Percentiles rank a stretch among this genome's conserved stretches.
Conservation (phyloP, 2,888 invertebrate genomes). For the Drosophila nr. perissopoda region DNA sequence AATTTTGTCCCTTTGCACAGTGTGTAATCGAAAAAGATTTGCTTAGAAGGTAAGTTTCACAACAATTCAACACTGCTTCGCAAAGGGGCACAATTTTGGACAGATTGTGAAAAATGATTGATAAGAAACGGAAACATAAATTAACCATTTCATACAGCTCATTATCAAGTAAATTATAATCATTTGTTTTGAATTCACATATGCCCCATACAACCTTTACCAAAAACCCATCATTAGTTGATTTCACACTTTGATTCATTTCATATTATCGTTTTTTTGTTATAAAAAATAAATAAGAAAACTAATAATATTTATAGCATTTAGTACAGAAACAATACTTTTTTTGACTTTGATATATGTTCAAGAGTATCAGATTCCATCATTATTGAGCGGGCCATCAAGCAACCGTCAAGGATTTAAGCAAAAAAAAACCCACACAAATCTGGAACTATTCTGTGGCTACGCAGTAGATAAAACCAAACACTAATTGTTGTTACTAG, state of each 20-base stretch:
- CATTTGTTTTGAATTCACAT: constrained; percentile 30
- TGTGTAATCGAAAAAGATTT: neutral
- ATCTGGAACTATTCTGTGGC: constrained; percentile 63
- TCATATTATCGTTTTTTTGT: constrained; percentile 42
- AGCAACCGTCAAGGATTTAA: constrained; percentile 65
- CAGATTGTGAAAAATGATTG: neutral
- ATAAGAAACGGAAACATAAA: constrained; percentile 18
- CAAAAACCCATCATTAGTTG: constrained; percentile 45
- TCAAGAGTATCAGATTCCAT: constrained; percentile 85
- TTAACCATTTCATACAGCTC: constrained; percentile 51
- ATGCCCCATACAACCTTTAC: constrained; percentile 50
- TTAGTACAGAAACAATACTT: constrained; percentile 26
- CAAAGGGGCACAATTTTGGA: constrained; percentile 63
- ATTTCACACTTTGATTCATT: constrained; percentile 48
- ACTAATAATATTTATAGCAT: constrained; percentile 16
- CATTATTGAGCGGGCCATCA: constrained; percentile 85
- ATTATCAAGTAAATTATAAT: constrained; percentile 32
- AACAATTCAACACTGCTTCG: constrained; percentile 12
- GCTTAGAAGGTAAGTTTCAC: constrained; percentile 49
- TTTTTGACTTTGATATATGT: constrained; percentile 20
- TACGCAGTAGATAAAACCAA: constrained; percentile 67
- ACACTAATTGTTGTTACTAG: constrained; percentile 75
- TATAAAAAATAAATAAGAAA: constrained; percentile 13
- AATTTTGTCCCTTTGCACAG: constrained; percentile 66
- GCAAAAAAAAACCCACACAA: constrained; percentile 23